Base-by-base conservation (phyloP, 1,140 invertebrate genomes). In the Arion vulgaris region DNA sequence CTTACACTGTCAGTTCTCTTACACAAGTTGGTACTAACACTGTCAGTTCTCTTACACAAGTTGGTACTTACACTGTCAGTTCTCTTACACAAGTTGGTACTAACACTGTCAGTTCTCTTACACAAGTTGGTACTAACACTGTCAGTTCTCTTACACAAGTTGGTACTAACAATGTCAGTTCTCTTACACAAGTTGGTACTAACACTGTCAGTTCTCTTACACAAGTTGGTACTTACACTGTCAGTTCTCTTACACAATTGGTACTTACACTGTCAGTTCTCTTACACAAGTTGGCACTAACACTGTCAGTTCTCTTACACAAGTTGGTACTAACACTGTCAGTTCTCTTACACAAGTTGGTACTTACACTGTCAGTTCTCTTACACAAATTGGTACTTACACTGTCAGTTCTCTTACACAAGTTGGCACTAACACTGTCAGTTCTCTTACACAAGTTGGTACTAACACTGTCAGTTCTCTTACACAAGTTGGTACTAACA, bases 261-360 rank as follows among this genome's bases (percentile, higher is more conserved):
- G 32, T 66, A 32, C 62, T 66, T 34, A 66, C 62, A 66, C 32
- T 66, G 11, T 66, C 62, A 13, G 62, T 66, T 66, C 32, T 66
- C 62, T 66, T 66, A 34, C 62, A 66, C 62, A 66, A 32, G 28
- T 28, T 66, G 62, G 62, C 62, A n/a, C n/a, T n/a, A n/a, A n/a
- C n/a, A n/a, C n/a, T n/a, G n/a, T n/a, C n/a, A n/a, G n/a, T n/a
- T n/a, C n/a, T n/a, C n/a, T n/a, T n/a, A n/a, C n/a, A n/a, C n/a
- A n/a, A n/a, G 26, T n/a, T 23, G 23, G 32, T 66, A 32, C 62
- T 66, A 11, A 66, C 62, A 66, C 32, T 66, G 11, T 66, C 62
- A 13, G 62, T 66, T 66, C 32, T 66, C 62, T 66, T 66, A 34
- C 62, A 66, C 62, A 66, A 32, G 28, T 28, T 66, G 62, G 62